Evolutionary conservation across 2,888 invertebrate genomes (phyloP), one percentile per base, ranked within the genome.

Genomic region (Philhelius pedissequus): DNA sequence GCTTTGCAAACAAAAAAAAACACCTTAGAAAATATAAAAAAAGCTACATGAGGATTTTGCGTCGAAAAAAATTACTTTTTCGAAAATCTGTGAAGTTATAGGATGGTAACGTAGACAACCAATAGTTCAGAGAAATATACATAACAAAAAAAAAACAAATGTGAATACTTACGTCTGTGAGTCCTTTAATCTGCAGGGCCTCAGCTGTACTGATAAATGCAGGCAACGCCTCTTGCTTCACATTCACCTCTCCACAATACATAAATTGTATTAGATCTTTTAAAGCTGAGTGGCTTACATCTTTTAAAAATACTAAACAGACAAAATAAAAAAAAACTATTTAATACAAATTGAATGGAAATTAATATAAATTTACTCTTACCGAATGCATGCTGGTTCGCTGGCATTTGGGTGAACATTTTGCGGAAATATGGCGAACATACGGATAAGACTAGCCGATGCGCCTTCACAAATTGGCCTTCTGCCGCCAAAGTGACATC

Each of bases 341-440:
- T 15, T 9, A 25, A 9, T 52, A n/a, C 9, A 13, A 3, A 54
- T 20, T 27, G 1, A 13, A 2, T 11, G 15, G 1, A 30, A 50
- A 20, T 25, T 0, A 58, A 9, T 15, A 3, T n/a, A 35, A 32
- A 4, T 13, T 45, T 15, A 15, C 2, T 56, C 80, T 76, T 11
- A 94, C 94, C 94, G 93, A 94, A 94, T 88, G 94, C 94, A 92
- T 94, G 94, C 89, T 94, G 94, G 90, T 94, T 94, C 87, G 94
- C 93, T 91, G 94, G 94, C 94, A 94, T 93, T 92, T 94, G 91
- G 38, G 91, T 94, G 92, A 94, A 94, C 93, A 94, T 94, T 92
- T 94, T 94, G 91, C 95, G 94, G 90, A 95, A 95, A 92, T 94
- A 95, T 80, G 95, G 94, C 90, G 94, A 95, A 92, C 95, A 95